Conservation (phyloP, 1,140 invertebrate species). For the Bombus breviceps region DNA sequence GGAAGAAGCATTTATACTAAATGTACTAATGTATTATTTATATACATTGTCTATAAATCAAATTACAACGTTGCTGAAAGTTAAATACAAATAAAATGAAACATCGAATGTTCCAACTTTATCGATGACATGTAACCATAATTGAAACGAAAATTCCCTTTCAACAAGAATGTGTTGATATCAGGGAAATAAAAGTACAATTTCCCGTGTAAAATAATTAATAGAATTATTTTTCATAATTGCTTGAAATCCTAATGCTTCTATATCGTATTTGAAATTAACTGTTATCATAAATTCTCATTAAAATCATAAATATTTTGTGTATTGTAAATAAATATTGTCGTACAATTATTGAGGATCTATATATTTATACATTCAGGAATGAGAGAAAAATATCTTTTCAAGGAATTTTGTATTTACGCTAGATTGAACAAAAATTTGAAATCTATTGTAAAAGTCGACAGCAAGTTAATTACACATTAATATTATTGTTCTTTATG, state of each 20-base stretch:
- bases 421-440: neutral
- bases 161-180: neutral
- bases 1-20: no score
- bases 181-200: neutral
- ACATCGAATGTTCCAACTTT: no score
- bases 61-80: no score
- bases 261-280: neutral
- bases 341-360: neutral
- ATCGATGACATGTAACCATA: no score
- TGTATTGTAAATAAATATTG: neutral
- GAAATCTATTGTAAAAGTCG: neutral
- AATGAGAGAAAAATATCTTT: neutral
- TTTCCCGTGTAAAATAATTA: neutral
- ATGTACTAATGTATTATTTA: no score
- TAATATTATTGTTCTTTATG: neutral
- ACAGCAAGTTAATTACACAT: neutral
- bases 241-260: neutral
- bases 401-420: neutral
- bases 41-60: no score
- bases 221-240: neutral
- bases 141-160: no score
- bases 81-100: neutral
- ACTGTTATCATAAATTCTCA: neutral
- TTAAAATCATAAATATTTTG: neutral
- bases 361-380: neutral